Evolutionary conservation across 2,113 vertebrate species (phyloP).

Genomic region (Sapajus apella): DNA sequence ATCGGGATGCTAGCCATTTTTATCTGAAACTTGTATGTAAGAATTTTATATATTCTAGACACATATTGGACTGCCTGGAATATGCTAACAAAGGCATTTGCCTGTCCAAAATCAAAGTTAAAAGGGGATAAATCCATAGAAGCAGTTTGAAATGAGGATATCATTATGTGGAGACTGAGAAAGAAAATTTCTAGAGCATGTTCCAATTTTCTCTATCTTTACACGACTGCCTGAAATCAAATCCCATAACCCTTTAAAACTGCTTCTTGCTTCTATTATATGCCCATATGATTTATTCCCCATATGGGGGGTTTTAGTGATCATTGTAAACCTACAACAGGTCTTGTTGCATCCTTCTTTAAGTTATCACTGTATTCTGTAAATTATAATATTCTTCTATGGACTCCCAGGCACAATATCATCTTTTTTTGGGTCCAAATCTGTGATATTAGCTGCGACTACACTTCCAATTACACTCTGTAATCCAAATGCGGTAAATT

Average conservation of each 20-base stretch:
- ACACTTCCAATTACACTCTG: background rate
- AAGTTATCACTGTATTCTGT: background rate
- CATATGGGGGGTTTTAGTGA: background rate
- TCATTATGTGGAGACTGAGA: background rate
- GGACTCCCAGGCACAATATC: background rate
- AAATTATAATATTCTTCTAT: background rate
- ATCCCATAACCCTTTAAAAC: rapidly evolving
- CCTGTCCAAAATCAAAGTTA: background rate
- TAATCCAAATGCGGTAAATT: background rate
- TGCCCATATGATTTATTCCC: background rate
- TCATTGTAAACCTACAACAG: background rate
- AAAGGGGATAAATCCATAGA: background rate
- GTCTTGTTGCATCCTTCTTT: background rate
- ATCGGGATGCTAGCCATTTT: background rate
- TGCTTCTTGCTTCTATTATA: background rate
- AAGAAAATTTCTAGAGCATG: background rate
- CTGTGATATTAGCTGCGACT: background rate
- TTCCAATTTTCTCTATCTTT: background rate
- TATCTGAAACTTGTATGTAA: background rate
- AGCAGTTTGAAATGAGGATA: background rate
- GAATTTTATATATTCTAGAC: background rate
- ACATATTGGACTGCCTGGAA: background rate
- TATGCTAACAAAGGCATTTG: background rate
- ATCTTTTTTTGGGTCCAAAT: background rate
- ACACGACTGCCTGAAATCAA: background rate